Conservation (phyloP, 2,797 vertebrate species). For the Balearica regulorum region DNA sequence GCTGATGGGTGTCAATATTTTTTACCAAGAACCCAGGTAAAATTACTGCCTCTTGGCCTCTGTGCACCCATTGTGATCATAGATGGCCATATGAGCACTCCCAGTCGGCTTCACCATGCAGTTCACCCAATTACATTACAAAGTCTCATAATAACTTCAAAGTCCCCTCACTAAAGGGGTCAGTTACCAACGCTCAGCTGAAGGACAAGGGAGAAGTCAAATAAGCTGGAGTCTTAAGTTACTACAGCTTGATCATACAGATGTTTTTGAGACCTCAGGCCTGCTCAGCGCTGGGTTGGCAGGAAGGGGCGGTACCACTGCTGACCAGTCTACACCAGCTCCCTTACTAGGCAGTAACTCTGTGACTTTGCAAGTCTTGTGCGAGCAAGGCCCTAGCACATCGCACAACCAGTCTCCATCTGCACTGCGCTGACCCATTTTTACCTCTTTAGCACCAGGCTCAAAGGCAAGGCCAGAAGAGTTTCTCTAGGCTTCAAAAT, state of each 20-base stretch:
- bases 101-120: not conserved
- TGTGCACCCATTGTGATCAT: rapidly evolving
- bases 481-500: not conserved
- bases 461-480: not conserved
- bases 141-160: not conserved
- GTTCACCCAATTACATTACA: not conserved
- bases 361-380: not conserved
- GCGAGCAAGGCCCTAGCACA: not conserved
- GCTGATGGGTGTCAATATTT: not conserved
- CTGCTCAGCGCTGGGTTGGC: not conserved
- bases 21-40: not conserved
- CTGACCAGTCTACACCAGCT: not conserved
- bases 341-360: not conserved
- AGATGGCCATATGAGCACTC: not conserved
- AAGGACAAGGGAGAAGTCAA: not conserved
- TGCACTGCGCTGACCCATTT: not conserved
- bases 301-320: not conserved
- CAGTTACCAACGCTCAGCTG: not conserved
- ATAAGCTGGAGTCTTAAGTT: not conserved
- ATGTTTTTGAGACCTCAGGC: not conserved
- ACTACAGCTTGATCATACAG: not conserved
- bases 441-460: not conserved
- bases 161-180: not conserved
- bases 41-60: not conserved
- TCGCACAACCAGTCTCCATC: not conserved